Evolutionary conservation across 2,113 vertebrate genomes (phyloP), one percentile per base, ranked within the genome.

Genomic region (Lepus timidus): DNA sequence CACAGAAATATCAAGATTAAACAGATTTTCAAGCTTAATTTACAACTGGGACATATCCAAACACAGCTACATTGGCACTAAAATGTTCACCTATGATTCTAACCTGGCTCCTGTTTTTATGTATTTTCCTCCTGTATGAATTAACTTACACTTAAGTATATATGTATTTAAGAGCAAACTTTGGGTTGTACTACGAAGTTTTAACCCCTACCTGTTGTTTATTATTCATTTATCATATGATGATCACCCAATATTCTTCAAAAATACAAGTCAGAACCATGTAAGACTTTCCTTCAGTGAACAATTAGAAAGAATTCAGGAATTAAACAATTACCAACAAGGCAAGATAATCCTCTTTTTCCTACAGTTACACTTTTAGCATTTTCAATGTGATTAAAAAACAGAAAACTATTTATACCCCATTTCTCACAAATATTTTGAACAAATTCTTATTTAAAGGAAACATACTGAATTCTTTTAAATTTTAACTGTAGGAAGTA

Each of bases 1-100:
- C 84, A 52, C 12, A 95, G 39, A 96, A 90, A 88, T 17, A 84
- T 36, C 80, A 90, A 82, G 61, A 85, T 44, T 62, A 87, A 89
- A 91, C 71, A 82, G 52, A 88, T 58, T 52, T 82, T 85, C 52
- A 83, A 73, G 70, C 23, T 31, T 78, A 78, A 90, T 55, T 71
- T 85, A 78, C 27, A 92, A 82, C 31, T 9, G 36, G 74, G 23
- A 90, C 27, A 67, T 61, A 82, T 0, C 31, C 61, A 51, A 94
- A 78, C 44, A 94, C 64, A 95, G 73, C 12, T 74, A 82, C 9
- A 78, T 0, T 64, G 73, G 20, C 61, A 75, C 71, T 36, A 73
- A 51, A 87, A 88, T 68, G 16, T 27, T 94, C 68, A 85, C 20
- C 8, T n/a, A 44, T 68, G 85, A 82, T 89, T 95, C 74, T 65